Conservation (phyloP, 2,888 invertebrate genomes). For the Petrophora chlorosata region DNA sequence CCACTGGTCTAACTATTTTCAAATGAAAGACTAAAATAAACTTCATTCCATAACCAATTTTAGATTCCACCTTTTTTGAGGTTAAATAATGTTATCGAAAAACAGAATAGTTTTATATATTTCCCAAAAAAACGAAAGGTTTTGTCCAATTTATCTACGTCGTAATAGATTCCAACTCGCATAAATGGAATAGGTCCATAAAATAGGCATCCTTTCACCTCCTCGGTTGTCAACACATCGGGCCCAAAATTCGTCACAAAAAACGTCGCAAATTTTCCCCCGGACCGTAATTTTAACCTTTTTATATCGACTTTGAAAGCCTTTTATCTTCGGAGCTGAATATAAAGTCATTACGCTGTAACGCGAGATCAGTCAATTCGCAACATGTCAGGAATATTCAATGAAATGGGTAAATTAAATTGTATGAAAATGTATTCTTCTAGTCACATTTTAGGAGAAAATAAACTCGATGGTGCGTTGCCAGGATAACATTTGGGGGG, state of each 20-base stretch:
- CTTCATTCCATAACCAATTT: too few species aligned
- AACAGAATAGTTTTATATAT: constrained; percentile 19
- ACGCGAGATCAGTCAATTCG: constrained; percentile 40
- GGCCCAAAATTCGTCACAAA: constrained; percentile 28
- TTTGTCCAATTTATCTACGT: constrained; percentile 22
- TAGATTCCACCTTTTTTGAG: too few species aligned
- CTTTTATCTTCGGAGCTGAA: constrained; percentile 46
- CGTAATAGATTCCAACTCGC: constrained; percentile 25
- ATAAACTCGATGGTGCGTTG: too few species aligned
- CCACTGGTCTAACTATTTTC: too few species aligned
- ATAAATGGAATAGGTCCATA: constrained; percentile 30
- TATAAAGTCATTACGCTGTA: constrained; percentile 54
- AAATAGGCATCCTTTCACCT: constrained; percentile 26
- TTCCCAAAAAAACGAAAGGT: constrained; percentile 17
- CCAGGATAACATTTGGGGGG: too few species aligned
- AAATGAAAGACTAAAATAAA: constrained; percentile 6
- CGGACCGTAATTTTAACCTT: constrained; percentile 34
- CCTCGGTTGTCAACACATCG: constrained; percentile 25
- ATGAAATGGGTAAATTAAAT: constrained; percentile 31
- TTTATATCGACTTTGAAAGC: constrained; percentile 41
- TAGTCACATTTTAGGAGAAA: constrained; percentile 25
- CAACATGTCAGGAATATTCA: constrained; percentile 28
- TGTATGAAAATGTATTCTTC: constrained; percentile 28
- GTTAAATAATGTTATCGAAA: constrained; percentile 17
- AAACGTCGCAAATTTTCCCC: constrained; percentile 15